Base-by-base conservation (phyloP, 2,888 invertebrate genomes). In the Altica lythri region DNA sequence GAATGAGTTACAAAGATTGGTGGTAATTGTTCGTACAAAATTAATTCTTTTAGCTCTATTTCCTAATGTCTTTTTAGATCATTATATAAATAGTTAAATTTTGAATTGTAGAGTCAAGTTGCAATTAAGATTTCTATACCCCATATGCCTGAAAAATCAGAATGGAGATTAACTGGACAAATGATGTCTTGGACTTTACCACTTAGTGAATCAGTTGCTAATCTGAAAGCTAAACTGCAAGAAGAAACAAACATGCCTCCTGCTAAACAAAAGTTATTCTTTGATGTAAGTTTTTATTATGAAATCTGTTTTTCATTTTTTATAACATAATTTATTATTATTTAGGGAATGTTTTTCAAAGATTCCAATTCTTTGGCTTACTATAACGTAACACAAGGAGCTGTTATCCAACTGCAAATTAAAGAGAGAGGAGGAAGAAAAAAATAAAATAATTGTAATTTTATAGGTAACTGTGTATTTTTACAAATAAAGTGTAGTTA, bases 371-470 rank as follows among this genome's bases (percentile, higher is more conserved):
- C 90, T 0, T 80, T 97, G 77, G 98, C 95, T 1, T 99, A 89
- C 79, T 99, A 99, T 80, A 99, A 99, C 78, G 85, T 98, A 59
- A 82, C 86, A 6, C 89, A 90, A 22, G 92, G 91, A 46, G 89
- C 90, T 1, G 80, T 88, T 6, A 84, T 99, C 29, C 90, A 91
- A 64, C 81, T 99, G 57, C 91, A 95, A 73, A 84, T 97, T 48
- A 99, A 99, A 78, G 98, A 99, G 77, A 86, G 98, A 77, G 98
- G 98, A 72, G 98, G 98, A 12, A 83, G 97, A 52, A 99, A 97
- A 79, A 97, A 97, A 75, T 98, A 89, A 80, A 50, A 38, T 32
- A 14, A 30, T 17, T 35, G 16, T 16, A 10, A 6, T 50, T 40
- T 12, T 18, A 30, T 18, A 25, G 8, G n/a, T n/a, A n/a, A n/a